phyloP scores from a whole-genome alignment of 2,113 vertebrate genomes.

The Anthoscopus minutus region DNA sequence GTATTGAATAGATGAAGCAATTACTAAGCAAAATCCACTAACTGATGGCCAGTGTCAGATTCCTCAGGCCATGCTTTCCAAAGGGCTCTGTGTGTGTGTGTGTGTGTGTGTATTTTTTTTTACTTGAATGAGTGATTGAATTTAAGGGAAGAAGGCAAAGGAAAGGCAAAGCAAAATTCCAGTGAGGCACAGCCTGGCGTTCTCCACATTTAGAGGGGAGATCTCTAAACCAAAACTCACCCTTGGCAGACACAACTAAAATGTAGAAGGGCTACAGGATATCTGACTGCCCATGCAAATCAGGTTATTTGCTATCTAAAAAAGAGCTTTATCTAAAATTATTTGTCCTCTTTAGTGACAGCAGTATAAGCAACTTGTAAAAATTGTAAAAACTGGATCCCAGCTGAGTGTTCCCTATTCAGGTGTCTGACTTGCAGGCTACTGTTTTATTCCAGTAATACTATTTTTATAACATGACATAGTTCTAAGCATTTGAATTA shows the following conservation, averaged over 20 bases:
- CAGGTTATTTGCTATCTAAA: neutral
- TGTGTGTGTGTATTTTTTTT: neutral
- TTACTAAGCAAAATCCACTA: slow-evolving; percentile 56
- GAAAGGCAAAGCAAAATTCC: neutral
- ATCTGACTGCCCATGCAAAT: neutral
- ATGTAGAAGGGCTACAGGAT: neutral
- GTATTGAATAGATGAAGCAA: slow-evolving; percentile 48
- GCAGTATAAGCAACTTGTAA: neutral
- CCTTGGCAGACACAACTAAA: neutral
- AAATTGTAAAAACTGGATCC: neutral
- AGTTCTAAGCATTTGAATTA: neutral
- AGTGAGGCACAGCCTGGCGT: neutral
- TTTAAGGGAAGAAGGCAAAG: neutral
- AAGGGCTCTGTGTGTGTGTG: neutral
- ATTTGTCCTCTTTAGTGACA: neutral
- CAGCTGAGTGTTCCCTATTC: neutral
- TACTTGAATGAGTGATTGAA: neutral
- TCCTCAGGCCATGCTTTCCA: slow-evolving; percentile 23
- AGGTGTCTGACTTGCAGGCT: neutral
- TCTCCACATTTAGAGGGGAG: neutral
- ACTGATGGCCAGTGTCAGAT: slow-evolving; percentile 28
- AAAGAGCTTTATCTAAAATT: neutral
- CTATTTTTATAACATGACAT: neutral
- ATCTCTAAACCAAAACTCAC: neutral
- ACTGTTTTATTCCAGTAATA: neutral